Evolutionary conservation across 2,113 vertebrate species (phyloP).

Genomic region (Albula goreensis): DNA sequence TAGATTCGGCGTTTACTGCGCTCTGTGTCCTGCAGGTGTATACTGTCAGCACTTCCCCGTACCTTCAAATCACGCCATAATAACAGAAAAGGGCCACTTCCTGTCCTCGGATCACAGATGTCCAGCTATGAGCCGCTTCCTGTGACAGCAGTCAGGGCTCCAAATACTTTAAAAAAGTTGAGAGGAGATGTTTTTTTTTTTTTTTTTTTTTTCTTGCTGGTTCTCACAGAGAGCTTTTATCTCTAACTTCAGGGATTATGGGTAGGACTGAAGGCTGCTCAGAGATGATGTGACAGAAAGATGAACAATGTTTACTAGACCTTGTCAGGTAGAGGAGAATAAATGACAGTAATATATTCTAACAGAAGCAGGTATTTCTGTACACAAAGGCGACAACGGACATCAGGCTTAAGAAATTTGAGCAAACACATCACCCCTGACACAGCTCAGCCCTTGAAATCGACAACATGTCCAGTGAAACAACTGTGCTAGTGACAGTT

Average conservation of each 20-base stretch:
- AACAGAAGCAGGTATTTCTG: neutral
- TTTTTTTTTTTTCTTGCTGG: too few species aligned
- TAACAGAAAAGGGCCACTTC: neutral
- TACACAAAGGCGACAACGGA: neutral
- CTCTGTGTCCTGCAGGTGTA: too few species aligned
- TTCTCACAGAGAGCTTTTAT: neutral
- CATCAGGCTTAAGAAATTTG: neutral
- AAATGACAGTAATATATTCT: constrained; percentile 4
- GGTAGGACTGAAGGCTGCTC: neutral
- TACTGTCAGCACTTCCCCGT: too few species aligned
- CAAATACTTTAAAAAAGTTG: neutral
- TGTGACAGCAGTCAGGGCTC: neutral
- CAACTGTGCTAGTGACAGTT: neutral
- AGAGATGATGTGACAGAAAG: neutral
- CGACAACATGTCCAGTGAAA: neutral
- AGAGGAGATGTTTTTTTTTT: neutral
- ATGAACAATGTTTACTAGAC: constrained; percentile 3
- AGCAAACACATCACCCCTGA: neutral
- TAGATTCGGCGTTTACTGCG: too few species aligned
- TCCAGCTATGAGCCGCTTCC: neutral
- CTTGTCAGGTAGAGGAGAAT: neutral
- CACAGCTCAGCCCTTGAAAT: neutral
- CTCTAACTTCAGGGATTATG: neutral
- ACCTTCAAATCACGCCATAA: too few species aligned
- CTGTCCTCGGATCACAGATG: neutral